Evolutionary conservation across 2,113 vertebrate genomes (phyloP), one percentile per base, ranked within the genome.

Genomic region (Clarias batrachus): DNA sequence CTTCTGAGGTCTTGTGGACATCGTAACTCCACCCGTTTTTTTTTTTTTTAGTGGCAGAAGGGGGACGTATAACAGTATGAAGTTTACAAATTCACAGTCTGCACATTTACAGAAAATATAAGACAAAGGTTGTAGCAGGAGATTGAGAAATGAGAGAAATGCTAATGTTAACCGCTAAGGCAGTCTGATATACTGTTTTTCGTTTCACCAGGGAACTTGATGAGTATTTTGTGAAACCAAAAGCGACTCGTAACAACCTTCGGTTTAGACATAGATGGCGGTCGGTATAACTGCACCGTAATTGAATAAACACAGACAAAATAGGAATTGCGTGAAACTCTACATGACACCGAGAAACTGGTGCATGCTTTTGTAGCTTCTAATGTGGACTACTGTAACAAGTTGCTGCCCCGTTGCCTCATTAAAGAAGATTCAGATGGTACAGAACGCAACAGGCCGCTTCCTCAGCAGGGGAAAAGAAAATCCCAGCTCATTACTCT

Each of bases 371-470:
- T 54, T 8, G 17, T 19, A 59, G 0, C 77, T 59, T 57, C n/a
- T 79, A 9, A 30, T 79, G 30, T 79, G 7, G n/a, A 79, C 54
- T 79, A 0, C 19, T 79, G 54, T 79, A 79, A 33, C 76, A 33
- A 59, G 54, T 57, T 30, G 1, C 54, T 79, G 16, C 77, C 14
- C 77, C 10, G 7, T 16, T 30, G 54, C 77, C 54, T 79, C 77
- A 79, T 59, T 79, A 79, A 57, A 79, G 77, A 5, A 9, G n/a
- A 59, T 79, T 79, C 56, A 79, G 77, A 59, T 12, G 54, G 8
- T 59, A 30, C 52, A 4, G n/a, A 57, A 57, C 21, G 76, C 54
- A 78, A n/a, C 76, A 57, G 52, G 52, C 48, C 21, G 4, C 21
- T 0, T 23, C 11, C 41, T 52, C 52, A 77, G 74, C 25, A 27